Conservation (phyloP, 2,888 invertebrate genomes). For the Carcina quercana region DNA sequence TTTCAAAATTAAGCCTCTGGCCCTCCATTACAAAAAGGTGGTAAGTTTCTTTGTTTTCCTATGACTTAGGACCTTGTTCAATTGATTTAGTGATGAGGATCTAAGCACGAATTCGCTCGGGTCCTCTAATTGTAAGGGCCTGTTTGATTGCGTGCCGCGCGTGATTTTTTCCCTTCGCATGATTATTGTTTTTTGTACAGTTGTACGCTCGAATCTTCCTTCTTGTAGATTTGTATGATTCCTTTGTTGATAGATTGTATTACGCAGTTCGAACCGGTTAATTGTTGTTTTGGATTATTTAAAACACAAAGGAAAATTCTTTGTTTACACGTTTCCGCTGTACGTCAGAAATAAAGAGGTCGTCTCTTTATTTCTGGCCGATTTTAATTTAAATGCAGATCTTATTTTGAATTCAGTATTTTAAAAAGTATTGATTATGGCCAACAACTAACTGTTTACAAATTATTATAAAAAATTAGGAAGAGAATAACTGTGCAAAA, state of each 20-base stretch:
- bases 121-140: conserved; percentile 37
- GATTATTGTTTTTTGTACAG: conserved; percentile 26
- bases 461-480: no score
- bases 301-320: no score
- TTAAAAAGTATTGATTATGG: no score
- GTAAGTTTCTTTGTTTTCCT: neutral
- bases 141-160: conserved; percentile 36
- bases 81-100: conserved; percentile 22
- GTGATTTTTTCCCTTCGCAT: conserved; percentile 27
- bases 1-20: conserved; percentile 11
- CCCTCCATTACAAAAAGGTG: neutral
- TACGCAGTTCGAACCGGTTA: no score
- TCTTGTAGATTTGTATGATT: conserved; percentile 15
- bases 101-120: conserved; percentile 41
- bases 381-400: no score
- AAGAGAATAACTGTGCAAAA: no score
- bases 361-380: no score
- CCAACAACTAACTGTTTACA: no score
- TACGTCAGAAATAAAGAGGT: no score
- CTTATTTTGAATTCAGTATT: no score
- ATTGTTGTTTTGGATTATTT: no score
- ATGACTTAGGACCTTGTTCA: conserved; percentile 19
- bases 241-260: conserved; percentile 8
- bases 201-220: conserved; percentile 21
- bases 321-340: no score